These are phyloP conservation scores for Eristalis arbustorum DNA, from an alignment of 2,888 invertebrate species.

Conservation along the genomic window DNA sequence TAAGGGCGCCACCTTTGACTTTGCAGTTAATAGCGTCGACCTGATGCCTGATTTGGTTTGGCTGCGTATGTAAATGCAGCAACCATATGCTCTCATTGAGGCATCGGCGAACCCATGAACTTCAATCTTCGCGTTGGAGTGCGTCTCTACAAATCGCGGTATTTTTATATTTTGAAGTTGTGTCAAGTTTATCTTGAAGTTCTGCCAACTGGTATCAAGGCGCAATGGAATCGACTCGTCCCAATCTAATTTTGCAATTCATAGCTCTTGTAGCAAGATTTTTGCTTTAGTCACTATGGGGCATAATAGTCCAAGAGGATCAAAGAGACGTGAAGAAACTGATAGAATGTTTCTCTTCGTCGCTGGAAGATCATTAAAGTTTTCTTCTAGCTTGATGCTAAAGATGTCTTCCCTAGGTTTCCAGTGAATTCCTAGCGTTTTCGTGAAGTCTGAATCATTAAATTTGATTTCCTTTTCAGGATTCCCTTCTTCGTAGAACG, in stretches of 20 bases:
- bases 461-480: conserved; percentile 28
- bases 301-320: conserved; percentile 18
- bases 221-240: too few species aligned
- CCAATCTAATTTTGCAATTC: too few species aligned
- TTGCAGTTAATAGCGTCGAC: not conserved
- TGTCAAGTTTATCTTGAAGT: not conserved
- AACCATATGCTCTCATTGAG: conserved; percentile 8
- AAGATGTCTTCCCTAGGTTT: conserved; percentile 23
- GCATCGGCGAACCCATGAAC: conserved; percentile 6
- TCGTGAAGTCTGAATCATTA: conserved; percentile 17
- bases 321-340: conserved; percentile 24
- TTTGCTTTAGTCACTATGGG: too few species aligned
- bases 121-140: not conserved
- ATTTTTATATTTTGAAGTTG: conserved; percentile 15
- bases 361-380: not conserved
- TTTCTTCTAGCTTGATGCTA: too few species aligned
- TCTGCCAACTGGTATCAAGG: not conserved
- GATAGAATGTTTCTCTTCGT: conserved; percentile 40
- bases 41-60: not conserved
- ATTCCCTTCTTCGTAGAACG: conserved; percentile 3
- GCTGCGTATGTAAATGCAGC: conserved; percentile 7
- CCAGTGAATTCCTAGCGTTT: conserved; percentile 27
- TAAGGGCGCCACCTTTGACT: conserved; percentile 56
- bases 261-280: too few species aligned
- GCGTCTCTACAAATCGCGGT: conserved; percentile 14